Conservation (phyloP, 2,888 invertebrate species). For the Dolomedes plantarius region DNA sequence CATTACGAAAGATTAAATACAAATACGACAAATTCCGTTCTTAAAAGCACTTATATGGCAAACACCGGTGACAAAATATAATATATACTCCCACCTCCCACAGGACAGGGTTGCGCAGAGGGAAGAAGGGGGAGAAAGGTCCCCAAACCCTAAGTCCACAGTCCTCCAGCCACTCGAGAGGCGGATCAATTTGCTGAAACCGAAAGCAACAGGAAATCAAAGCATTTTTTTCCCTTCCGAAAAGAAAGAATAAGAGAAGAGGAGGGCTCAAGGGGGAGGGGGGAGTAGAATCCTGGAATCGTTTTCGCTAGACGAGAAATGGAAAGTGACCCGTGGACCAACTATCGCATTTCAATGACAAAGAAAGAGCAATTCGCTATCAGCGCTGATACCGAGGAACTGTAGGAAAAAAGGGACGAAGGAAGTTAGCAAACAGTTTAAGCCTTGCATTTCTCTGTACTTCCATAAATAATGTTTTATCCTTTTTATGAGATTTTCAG, state of each 20-base stretch:
- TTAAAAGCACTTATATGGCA: slow-evolving; percentile 1
- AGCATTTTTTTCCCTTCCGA: slow-evolving; percentile 14
- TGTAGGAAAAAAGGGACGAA: neutral
- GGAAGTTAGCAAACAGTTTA: neutral
- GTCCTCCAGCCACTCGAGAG: slow-evolving; percentile 44
- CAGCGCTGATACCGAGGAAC: neutral
- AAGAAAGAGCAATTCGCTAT: slow-evolving; percentile 11
- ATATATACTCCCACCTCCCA: slow-evolving; percentile 5
- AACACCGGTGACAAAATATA: slow-evolving; percentile 2
- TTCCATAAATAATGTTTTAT: no score
- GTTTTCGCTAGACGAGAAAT: slow-evolving; percentile 26
- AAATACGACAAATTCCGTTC: slow-evolving; percentile 3
- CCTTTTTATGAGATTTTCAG: neutral
- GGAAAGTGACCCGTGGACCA: slow-evolving; percentile 49
- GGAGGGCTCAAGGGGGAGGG: neutral
- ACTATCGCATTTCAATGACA: slow-evolving; percentile 66
- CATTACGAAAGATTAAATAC: slow-evolving; percentile 19
- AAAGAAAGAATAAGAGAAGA: neutral
- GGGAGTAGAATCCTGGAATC: neutral
- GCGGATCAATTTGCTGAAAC: slow-evolving; percentile 62
- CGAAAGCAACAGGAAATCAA: slow-evolving; percentile 62
- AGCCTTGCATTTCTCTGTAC: neutral
- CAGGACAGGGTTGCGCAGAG: neutral
- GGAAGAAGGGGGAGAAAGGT: neutral
- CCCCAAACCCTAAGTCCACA: neutral